phyloP scores from a whole-genome alignment of 2,888 invertebrate species.

The Macrosiphum euphorbiae region DNA sequence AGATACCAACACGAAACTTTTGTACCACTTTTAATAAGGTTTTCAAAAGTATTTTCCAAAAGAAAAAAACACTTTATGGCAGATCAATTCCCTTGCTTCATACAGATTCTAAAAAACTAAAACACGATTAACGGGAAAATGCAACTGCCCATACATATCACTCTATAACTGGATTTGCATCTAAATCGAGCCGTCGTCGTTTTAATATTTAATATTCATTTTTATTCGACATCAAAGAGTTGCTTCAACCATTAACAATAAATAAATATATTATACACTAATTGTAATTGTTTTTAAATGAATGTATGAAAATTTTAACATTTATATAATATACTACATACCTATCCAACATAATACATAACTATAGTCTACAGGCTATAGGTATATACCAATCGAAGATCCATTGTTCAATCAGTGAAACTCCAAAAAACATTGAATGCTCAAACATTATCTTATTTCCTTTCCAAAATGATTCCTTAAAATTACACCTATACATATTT shows the following conservation, averaged over 20 bases:
- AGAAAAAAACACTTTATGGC: not conserved
- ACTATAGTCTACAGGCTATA: not conserved
- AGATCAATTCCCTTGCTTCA: not conserved
- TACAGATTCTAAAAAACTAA: not conserved
- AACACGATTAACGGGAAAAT: not conserved
- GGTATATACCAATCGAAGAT: not conserved
- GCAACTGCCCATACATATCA: not conserved
- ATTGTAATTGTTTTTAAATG: not conserved
- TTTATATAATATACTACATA: too few species aligned
- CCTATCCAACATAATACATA: too few species aligned
- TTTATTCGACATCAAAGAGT: not conserved
- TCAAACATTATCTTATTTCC: not conserved
- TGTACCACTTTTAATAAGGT: not conserved
- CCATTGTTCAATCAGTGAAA: not conserved
- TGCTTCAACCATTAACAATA: not conserved
- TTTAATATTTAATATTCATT: not conserved
- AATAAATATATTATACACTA: not conserved
- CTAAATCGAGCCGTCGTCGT: not conserved
- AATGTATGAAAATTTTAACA: not conserved
- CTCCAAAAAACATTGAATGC: not conserved
- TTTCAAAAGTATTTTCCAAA: not conserved
- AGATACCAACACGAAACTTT: not conserved
- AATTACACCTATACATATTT: not conserved
- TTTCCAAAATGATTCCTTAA: not conserved
- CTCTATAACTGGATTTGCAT: not conserved